Evolutionary conservation across 2,888 invertebrate genomes (phyloP).

Genomic region (Pristionchus arcanus): DNA sequence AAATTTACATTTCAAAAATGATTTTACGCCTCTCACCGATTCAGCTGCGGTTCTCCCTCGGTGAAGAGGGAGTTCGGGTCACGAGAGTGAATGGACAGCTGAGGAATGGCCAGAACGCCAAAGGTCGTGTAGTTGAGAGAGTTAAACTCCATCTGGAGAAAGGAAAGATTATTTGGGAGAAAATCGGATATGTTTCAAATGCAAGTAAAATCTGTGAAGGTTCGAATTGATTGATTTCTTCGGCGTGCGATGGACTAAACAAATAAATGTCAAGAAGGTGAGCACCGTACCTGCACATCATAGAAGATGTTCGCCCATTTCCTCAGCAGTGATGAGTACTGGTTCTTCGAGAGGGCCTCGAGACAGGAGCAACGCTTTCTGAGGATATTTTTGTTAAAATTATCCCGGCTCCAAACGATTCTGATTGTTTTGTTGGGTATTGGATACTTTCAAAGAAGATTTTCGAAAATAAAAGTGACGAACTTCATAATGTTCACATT

Average conservation of each 20-base stretch:
- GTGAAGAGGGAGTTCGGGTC: slow-evolving; percentile 72
- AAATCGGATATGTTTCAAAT: not conserved
- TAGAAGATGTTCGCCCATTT: slow-evolving; percentile 70
- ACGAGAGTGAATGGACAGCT: slow-evolving; percentile 72
- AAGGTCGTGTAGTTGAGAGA: slow-evolving; percentile 69
- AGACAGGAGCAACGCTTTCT: slow-evolving; percentile 73
- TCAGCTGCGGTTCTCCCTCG: slow-evolving; percentile 70
- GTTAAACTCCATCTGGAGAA: slow-evolving; percentile 62
- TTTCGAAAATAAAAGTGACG: not conserved
- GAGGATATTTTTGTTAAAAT: not conserved
- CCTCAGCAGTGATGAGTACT: slow-evolving; percentile 67
- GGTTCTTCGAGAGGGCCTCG: slow-evolving; percentile 65
- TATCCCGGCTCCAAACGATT: too few relatives aligned
- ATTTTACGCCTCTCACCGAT: slow-evolving; percentile 63
- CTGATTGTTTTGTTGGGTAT: not conserved
- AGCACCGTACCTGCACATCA: slow-evolving; percentile 62
- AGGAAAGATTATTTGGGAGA: not conserved
- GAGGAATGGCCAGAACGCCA: slow-evolving; percentile 73
- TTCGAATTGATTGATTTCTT: not conserved
- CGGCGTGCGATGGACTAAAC: too few relatives aligned
- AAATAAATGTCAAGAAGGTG: too few relatives aligned
- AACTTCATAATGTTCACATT: slow-evolving; percentile 75
- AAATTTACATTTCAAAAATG: too few relatives aligned
- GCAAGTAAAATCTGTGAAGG: not conserved
- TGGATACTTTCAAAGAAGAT: not conserved